These are phyloP conservation scores for Carpatolechia fugitivella DNA, from an alignment of 2,888 invertebrate genomes.

Conservation along the genomic window DNA sequence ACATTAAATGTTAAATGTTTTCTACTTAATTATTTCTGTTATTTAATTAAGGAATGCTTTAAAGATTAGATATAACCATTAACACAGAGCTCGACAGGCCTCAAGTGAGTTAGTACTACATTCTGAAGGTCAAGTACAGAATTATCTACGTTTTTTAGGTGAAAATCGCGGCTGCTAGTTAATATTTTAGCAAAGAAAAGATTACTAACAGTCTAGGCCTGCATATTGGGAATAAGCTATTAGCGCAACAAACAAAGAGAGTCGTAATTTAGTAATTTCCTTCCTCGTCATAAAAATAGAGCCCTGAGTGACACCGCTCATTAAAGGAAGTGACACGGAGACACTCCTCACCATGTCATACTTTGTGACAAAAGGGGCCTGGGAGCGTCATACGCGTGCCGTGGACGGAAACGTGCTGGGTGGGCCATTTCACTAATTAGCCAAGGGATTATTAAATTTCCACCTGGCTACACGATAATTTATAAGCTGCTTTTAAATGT, in stretches of 20 bases:
- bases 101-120: too few species aligned
- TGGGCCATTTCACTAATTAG: constrained; percentile 51
- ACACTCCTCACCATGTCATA: constrained; percentile 29
- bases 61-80: too few species aligned
- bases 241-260: constrained; percentile 31
- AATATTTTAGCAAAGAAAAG: too few species aligned
- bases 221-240: constrained; percentile 17
- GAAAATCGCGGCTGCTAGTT: too few species aligned
- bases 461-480: constrained; percentile 14
- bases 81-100: too few species aligned
- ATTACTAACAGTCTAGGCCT: too few species aligned
- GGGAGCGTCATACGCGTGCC: constrained; percentile 31
- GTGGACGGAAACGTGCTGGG: constrained; percentile 34
- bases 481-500: too few species aligned
- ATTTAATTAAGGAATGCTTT: too few species aligned
- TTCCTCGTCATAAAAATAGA: constrained; percentile 24
- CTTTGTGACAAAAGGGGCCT: constrained; percentile 36
- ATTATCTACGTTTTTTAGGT: too few species aligned
- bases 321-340: constrained; percentile 40
- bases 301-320: constrained; percentile 39
- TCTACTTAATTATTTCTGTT: too few species aligned
- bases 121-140: too few species aligned
- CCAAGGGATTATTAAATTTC: constrained; percentile 35
- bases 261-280: constrained; percentile 35
- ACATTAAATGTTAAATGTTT: not conserved